Evolutionary conservation across 2,113 vertebrate genomes (phyloP), one percentile per base, ranked within the genome.

Genomic region (Coturnix japonica): DNA sequence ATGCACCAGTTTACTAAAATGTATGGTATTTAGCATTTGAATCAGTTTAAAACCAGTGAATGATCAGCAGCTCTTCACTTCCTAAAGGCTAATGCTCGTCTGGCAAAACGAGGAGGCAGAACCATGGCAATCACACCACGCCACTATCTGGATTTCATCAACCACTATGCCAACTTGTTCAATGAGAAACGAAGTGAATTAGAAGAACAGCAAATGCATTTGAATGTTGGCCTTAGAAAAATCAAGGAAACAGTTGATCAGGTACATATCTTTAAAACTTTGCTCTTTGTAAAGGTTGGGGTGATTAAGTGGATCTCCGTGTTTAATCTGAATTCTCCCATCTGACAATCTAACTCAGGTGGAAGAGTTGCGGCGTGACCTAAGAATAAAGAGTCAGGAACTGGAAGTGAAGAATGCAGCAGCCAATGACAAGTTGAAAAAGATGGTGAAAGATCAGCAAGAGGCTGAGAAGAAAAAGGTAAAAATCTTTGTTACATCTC

Each of bases 401-500:
- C 95, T 99, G 88, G 99, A 99, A 95, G 98, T 99, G 13, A 99
- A 99, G 97, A 99, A 99, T 6, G 99, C 99, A 6, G 99, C 99
- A 6, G 99, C 99, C 89, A 99, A 99, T 20, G 99, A 99, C 97
- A 99, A 99, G 95, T 97, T 99, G 93, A 99, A 99, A 94, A 99
- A 99, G 97, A 99, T 99, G 99, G 99, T 99, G 76, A 99, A 99
- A 94, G 99, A 99, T 96, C 99, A 99, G 65, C 99, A 99, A 85
- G 99, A 99, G 95, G 99, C 99, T 0, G 99, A 99, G 74, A 99
- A 99, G 98, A 99, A 99, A 91, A 99, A 99, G 98, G 99, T 98
- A 71, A 73, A 11, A 13, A 8, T 4, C 11, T 12, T 19, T 35
- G 21, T 81, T 83, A 39, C 61, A 81, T 67, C 5, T 91, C 13